Evolutionary conservation across 2,888 invertebrate genomes (phyloP), one percentile per base, ranked within the genome.

Genomic region (Julus scandinavius): DNA sequence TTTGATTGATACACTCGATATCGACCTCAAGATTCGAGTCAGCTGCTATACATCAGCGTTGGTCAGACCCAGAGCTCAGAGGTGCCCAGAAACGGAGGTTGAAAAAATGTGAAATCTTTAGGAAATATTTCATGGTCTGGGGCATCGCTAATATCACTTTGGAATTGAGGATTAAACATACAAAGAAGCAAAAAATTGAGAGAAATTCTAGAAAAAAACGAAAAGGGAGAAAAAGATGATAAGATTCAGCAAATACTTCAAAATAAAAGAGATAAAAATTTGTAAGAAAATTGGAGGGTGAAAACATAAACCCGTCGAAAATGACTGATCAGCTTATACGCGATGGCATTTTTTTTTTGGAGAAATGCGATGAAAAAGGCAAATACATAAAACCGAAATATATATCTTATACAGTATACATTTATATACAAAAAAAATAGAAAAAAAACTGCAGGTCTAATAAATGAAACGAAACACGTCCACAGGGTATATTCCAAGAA

Each of bases 381-480:
- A 20, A 20, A 72, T 17, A 45, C 1, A 45, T 45, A 45, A 45
- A 45, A 45, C 20, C 6, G 80, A 80, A 80, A 80, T 80, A 80
- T 0, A 7, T 45, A 45, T 45, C 29, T 29, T 29, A 29, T 29
- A 29, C 29, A 29, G 29, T 29, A 29, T 29, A 29, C 29, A 29
- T 29, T 29, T 29, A 29, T 29, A 29, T 29, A 29, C 29, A 29
- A 29, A 29, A 29, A 54, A 54, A 54, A 54, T 20, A 80, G 38
- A 29, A 80, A 1, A 38, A 80, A 80, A 80, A 13, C 80, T 80
- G 38, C 38, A 15, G 38, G 80, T 15, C 80, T 80, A 80, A 80
- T 80, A 80, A 38, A 80, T 80, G 80, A 80, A 38, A 80, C 80
- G 80, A 80, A 80, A 80, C 80, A 80, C 80, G 80, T 80, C 80